Conservation (phyloP, 2,888 invertebrate species). For the Idaea biselata region DNA sequence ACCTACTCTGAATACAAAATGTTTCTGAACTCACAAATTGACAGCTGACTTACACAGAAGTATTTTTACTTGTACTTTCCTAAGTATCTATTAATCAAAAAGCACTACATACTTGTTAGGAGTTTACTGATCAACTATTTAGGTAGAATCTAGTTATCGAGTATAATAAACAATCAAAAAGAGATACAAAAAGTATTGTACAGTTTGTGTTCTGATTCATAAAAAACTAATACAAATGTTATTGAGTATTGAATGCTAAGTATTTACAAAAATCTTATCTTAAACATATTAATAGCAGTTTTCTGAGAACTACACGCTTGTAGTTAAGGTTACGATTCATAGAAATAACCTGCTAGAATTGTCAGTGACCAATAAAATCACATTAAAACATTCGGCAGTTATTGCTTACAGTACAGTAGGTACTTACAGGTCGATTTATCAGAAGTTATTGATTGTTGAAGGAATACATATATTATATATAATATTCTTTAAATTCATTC, state of each 20-base stretch:
- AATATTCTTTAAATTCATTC: neutral
- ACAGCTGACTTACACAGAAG: conserved; percentile 10
- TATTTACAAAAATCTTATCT: neutral
- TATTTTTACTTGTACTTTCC: conserved; percentile 12
- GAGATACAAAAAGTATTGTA: conserved; percentile 10
- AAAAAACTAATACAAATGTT: conserved; percentile 4
- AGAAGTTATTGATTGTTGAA: neutral
- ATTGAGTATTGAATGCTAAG: neutral
- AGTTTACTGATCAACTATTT: neutral
- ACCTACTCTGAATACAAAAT: conserved; percentile 24
- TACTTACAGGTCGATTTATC: neutral
- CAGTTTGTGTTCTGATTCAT: conserved; percentile 4
- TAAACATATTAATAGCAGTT: neutral
- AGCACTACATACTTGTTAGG: conserved; percentile 6
- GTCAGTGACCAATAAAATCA: neutral
- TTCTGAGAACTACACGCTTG: neutral
- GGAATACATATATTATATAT: too few species aligned
- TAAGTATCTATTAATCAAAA: conserved; percentile 13
- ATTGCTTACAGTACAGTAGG: neutral
- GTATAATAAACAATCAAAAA: conserved; percentile 9
- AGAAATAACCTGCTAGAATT: neutral
- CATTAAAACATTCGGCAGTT: neutral
- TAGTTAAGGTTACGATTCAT: neutral
- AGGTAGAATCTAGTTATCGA: neutral
- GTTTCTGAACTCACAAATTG: conserved; percentile 19